A percentile compares a stretch with the other conserved stretches of the same genome.
Conservation (phyloP, 2,888 invertebrate genomes). For the Halocaridina rubra region DNA sequence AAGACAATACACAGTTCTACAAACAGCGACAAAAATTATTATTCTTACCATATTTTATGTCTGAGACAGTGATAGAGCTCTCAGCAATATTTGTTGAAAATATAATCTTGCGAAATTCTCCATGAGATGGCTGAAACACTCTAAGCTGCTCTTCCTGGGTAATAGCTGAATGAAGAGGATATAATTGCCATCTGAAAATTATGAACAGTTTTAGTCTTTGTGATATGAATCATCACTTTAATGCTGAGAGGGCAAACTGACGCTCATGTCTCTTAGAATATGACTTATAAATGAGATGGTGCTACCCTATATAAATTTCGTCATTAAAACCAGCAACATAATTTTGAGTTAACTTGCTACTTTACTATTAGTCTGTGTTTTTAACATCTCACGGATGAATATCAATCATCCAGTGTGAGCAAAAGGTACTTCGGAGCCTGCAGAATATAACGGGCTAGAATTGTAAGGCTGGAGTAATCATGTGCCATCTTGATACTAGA, state of each 20-base stretch:
- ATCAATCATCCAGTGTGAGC: too few relatives aligned
- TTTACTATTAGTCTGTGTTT: too few relatives aligned
- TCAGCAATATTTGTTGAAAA: slow-evolving; percentile 92
- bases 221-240: too few relatives aligned
- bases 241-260: background rate
- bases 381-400: too few relatives aligned
- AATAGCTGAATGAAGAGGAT: slow-evolving; percentile 76
- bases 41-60: slow-evolving; percentile 78
- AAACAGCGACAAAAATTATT: too few relatives aligned
- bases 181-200: slow-evolving; percentile 65
- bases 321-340: background rate
- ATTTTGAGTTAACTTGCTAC: background rate
- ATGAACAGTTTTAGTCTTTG: too few relatives aligned
- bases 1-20: too few relatives aligned
- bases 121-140: slow-evolving; percentile 75
- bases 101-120: slow-evolving; percentile 82
- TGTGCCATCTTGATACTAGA: too few relatives aligned
- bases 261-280: background rate
- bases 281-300: background rate
- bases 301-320: background rate
- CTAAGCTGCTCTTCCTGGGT: slow-evolving; percentile 80
- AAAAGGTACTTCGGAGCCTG: too few relatives aligned
- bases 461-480: too few relatives aligned
- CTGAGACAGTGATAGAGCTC: slow-evolving; percentile 90
- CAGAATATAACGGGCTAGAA: too few relatives aligned